A percentile compares a stretch with the other conserved stretches of the same genome.
phyloP scores from a whole-genome alignment of 2,113 vertebrate genomes.

The Chunga burmeisteri region DNA sequence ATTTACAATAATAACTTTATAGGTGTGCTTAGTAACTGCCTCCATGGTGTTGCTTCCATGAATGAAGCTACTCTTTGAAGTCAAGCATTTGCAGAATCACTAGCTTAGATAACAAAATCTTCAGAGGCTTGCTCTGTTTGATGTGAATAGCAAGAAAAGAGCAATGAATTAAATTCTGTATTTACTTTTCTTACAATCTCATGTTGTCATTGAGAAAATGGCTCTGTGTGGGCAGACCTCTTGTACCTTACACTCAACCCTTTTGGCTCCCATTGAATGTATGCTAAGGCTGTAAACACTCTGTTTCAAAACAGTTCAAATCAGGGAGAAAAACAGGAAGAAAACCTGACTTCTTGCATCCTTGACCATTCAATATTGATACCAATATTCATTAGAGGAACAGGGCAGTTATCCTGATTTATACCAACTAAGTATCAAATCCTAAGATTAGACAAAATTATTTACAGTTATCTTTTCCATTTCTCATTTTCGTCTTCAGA shows the following conservation, averaged over 20 bases:
- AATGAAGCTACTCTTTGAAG: not conserved
- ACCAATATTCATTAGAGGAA: not conserved
- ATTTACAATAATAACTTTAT: not conserved
- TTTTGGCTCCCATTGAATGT: not conserved
- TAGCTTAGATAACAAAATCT: not conserved
- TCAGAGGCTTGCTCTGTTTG: not conserved
- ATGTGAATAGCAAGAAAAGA: not conserved
- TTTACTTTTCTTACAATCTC: not conserved
- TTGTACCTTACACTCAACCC: not conserved
- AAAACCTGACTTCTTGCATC: not conserved
- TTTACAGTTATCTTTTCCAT: not conserved
- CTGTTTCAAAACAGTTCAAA: not conserved
- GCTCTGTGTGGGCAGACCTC: not conserved
- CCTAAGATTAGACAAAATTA: not conserved
- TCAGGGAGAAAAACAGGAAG: not conserved
- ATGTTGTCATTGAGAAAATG: not conserved
- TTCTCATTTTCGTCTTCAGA: not conserved
- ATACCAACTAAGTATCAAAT: not conserved
- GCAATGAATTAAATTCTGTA: not conserved
- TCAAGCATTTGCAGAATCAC: not conserved
- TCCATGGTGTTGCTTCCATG: not conserved
- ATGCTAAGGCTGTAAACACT: not conserved
- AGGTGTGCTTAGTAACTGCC: not conserved
- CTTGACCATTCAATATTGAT: not conserved
- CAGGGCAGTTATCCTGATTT: not conserved